Base-by-base conservation (phyloP, 2,888 invertebrate species). In the Parascotia fuliginaria region DNA sequence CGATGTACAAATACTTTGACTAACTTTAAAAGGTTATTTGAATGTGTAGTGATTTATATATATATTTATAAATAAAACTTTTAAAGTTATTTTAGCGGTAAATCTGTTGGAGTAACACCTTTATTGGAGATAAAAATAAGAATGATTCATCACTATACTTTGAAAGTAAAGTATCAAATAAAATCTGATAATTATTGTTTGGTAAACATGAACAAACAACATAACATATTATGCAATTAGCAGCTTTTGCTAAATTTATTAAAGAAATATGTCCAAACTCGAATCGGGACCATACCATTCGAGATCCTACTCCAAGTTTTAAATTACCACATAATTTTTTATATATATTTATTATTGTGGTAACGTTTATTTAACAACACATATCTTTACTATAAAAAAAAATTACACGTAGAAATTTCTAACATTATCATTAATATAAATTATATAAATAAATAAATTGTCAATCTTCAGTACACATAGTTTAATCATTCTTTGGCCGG, bases 1-100 rank as follows among this genome's bases (percentile, higher is more conserved):
- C 84, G 83, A 82, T 90, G 86, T 90, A 90, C 85, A 73, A 83
- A 87, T 85, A 84, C 62, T 78, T 83, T 84, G 65, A 72, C 70
- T 80, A 77, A 80, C 74, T 72, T 76, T 73, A 75, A 81, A 78
- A 76, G 75, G 71, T 79, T 77, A 79, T 62, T 81, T 83, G 81
- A 79, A 72, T 81, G 77, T 82, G 78, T 85, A 85, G 80, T 67
- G 56, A 70, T 73, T 72, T 78, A 61, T 75, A 70, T 75, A 63
- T 77, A 63, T 77, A 73, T 71, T 67, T 73, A 65, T 63, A 66
- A 64, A 66, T 71, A 69, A 65, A 60, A 46, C 15, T 51, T 60
- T 32, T 63, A 73, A 59, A 69, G 49, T 76, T 73, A 66, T 64
- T 61, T 72, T 65, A 69, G 60, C 43, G 37, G 62, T 57, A 56